Evolutionary conservation across 2,113 vertebrate species (phyloP), one percentile per base, ranked within the genome.

Genomic region (Centrocercus urophasianus): DNA sequence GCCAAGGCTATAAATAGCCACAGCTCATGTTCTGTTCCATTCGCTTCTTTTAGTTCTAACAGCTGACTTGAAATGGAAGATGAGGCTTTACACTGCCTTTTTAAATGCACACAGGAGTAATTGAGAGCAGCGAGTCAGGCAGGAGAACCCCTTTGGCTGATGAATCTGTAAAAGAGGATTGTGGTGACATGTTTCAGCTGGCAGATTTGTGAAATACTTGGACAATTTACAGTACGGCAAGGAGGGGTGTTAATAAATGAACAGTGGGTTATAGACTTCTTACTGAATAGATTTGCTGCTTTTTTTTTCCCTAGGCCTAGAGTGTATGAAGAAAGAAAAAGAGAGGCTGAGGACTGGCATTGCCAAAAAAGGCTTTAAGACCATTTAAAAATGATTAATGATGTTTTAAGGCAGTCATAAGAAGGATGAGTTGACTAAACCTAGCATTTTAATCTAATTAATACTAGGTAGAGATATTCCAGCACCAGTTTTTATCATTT

Each of bases 21-120:
- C 25, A 32, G 61, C 93, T 97, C 34, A 5, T 95, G 77, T 96
- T 97, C 86, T 4, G n/a, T 92, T 66, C 86, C 0, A 0, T 76
- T 94, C 28, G 87, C 60, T 1, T 52, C 42, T 93, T 97, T 93
- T 93, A 45, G 79, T 83, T 92, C 43, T 79, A 91, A 96, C 96
- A 95, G 94, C 95, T 93, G 95, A 93, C 52, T 79, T 75, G 71
- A 89, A 95, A 83, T 95, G 90, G n/a, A 93, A 96, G 82, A 74
- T 93, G 93, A 92, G 76, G 47, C 61, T 90, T 91, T 43, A 45
- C 65, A 1, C 70, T 86, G 95, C 83, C 63, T 88, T 96, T 97
- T 74, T 36, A 73, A 93, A 86, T 1, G 19, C 82, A 71, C 30
- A 16, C 50, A 92, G 38, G 65, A 28, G 73, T 83, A n/a, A 69